Base-by-base conservation (phyloP, 2,888 invertebrate species). In the Lysandra bellargus region DNA sequence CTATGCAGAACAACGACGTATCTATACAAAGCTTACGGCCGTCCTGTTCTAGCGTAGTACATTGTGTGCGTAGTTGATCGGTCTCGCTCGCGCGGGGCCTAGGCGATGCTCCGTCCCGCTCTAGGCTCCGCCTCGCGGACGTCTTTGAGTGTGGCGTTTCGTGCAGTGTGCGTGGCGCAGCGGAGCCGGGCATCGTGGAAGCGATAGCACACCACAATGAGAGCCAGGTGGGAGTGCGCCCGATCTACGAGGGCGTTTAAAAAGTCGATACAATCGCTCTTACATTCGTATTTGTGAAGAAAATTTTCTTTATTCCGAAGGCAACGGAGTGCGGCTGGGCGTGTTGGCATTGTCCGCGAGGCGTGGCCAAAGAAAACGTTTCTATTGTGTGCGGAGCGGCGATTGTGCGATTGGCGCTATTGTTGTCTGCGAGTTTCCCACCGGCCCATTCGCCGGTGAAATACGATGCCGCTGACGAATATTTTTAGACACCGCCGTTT, bases 181-280 rank as follows among this genome's bases (percentile, higher is more conserved):
- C 90, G 90, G 89, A 90, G 90, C 88, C 87, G 85, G 87, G 90
- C 90, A 93, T 92, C 92, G 93, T 92, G 89, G 87, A 82, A 89
- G 88, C 87, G 86, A 87, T 89, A 90, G 92, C 93, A 94, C 94
- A 94, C 93, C 85, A 91, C 91, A 92, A 91, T 89, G 89, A 84
- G 83, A 83, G 85, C 85, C 90, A 92, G 93, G 92, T 93, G 93
- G 93, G 94, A 89, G 93, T 92, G 90, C 88, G 80, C 80, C 80
- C 79, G 85, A 89, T 92, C 91, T 91, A 92, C 89, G 90, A 91
- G 92, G 94, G 93, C 94, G 93, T 94, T 93, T 92, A 92, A 93
- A 94, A 94, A 94, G 93, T 94, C 94, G 92, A 94, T 93, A 93
- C 92, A 92, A 92, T 93, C 91, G 90, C 89, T 87, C 86, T 90